These are phyloP conservation scores for Lasioglossum oenotherae DNA, from an alignment of 2,888 invertebrate species.

Conservation along the genomic window DNA sequence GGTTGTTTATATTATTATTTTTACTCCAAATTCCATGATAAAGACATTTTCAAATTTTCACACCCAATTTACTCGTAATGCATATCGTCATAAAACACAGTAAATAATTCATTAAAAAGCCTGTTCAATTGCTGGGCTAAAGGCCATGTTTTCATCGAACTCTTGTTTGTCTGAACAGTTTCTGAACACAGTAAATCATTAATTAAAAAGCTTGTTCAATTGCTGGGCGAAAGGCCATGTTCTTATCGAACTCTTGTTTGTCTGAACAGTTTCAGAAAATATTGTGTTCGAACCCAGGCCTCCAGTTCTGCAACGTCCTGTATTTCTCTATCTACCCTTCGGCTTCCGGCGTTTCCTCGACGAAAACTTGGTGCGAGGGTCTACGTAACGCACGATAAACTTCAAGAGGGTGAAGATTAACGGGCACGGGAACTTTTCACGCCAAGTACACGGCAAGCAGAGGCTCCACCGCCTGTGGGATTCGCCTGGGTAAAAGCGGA, in stretches of 20 bases:
- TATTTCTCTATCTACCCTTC: constrained; percentile 30
- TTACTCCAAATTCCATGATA: no score
- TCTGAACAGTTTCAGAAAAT: not conserved
- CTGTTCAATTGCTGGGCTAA: no score
- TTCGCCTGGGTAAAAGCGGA: constrained; percentile 53
- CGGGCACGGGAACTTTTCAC: constrained; percentile 68
- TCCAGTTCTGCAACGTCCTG: not conserved
- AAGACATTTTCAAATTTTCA: not conserved
- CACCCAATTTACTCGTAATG: no score
- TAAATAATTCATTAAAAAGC: no score
- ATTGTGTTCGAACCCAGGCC: not conserved
- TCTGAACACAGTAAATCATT: no score
- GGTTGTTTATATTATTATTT: no score
- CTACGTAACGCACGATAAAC: constrained; percentile 70
- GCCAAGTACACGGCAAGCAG: constrained; percentile 56
- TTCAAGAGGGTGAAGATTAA: constrained; percentile 70
- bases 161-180: no score
- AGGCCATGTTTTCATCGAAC: no score
- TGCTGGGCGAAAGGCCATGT: accelerated
- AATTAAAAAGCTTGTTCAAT: no score
- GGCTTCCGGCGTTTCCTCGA: constrained; percentile 37
- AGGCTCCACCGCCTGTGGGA: constrained; percentile 28
- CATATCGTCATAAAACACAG: no score
- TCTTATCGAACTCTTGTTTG: no score
- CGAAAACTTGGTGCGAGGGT: constrained; percentile 54